Evolutionary conservation across 2,888 invertebrate genomes (phyloP).

Genomic region (Isoperla grammatica): DNA sequence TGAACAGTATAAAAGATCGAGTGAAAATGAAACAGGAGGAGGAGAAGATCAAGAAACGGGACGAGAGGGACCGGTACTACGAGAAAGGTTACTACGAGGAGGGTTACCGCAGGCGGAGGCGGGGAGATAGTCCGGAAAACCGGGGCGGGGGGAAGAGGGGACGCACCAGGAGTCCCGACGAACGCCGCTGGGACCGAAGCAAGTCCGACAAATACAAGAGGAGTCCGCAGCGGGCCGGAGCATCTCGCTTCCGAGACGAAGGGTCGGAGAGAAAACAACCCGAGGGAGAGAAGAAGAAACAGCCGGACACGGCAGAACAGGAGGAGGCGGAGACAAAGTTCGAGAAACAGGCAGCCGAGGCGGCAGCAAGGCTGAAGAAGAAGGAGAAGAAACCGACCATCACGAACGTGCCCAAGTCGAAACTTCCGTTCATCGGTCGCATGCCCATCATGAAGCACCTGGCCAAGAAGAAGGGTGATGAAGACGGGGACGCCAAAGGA

Average conservation of each 20-base stretch:
- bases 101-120: conserved; percentile 35
- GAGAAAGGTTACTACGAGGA: conserved; percentile 42
- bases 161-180: conserved; percentile 13
- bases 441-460: conserved; percentile 67
- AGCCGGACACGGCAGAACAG: conserved; percentile 14
- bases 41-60: conserved; percentile 30
- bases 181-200: conserved; percentile 11
- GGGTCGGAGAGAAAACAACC: neutral
- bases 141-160: conserved; percentile 25
- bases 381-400: conserved; percentile 39
- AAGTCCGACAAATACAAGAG: conserved; percentile 4
- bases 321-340: conserved; percentile 40
- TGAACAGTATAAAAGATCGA: conserved; percentile 49
- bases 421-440: conserved; percentile 78
- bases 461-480: conserved; percentile 46
- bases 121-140: conserved; percentile 33
- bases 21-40: conserved; percentile 50
- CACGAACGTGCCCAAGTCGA: conserved; percentile 50
- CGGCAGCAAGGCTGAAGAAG: conserved; percentile 31
- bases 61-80: conserved; percentile 13
- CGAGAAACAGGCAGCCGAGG: conserved; percentile 41
- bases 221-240: neutral
- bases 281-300: conserved; percentile 17
- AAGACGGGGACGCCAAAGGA: conserved; percentile 36
- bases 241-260: neutral